Conservation (phyloP, 2,113 vertebrate species). For the Cheilinus undulatus region DNA sequence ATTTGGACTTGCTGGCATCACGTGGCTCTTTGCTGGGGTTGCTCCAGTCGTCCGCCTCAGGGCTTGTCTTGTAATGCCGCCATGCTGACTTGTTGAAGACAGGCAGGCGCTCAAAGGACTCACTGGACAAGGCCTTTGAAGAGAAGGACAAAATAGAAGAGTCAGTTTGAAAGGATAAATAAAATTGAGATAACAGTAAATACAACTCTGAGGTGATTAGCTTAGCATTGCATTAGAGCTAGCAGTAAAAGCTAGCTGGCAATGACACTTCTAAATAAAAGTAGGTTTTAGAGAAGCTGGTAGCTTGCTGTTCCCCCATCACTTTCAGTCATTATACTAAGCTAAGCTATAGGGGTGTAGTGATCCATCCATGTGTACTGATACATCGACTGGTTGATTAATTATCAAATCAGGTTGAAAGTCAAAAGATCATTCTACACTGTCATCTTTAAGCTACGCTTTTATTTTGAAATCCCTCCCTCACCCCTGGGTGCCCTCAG, state of each 20-base stretch:
- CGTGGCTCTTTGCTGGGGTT: constrained; percentile 97
- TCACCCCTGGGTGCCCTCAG: too few relatives aligned
- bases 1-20: constrained; percentile 92
- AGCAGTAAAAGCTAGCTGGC: neutral
- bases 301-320: neutral
- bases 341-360: too few relatives aligned
- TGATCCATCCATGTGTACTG: too few relatives aligned
- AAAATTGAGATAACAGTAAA: too few relatives aligned
- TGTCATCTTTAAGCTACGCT: too few relatives aligned
- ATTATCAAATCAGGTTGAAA: too few relatives aligned
- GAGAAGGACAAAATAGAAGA: constrained; percentile 2
- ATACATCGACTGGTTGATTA: too few relatives aligned
- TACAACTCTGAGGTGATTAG: neutral
- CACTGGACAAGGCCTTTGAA: constrained; percentile 93
- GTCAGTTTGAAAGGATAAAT: too few relatives aligned
- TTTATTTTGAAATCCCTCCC: too few relatives aligned
- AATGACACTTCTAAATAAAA: neutral
- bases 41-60: constrained; percentile 98
- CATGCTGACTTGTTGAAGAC: constrained; percentile 98
- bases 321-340: neutral
- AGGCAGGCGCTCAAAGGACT: constrained; percentile 96
- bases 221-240: neutral
- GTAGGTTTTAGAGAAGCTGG: neutral
- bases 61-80: constrained; percentile 95
- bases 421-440: too few relatives aligned